A percentile compares a stretch with the other conserved stretches of the same genome.
phyloP scores from a whole-genome alignment of 2,888 invertebrate genomes.

The Odontocolon sp. region DNA sequence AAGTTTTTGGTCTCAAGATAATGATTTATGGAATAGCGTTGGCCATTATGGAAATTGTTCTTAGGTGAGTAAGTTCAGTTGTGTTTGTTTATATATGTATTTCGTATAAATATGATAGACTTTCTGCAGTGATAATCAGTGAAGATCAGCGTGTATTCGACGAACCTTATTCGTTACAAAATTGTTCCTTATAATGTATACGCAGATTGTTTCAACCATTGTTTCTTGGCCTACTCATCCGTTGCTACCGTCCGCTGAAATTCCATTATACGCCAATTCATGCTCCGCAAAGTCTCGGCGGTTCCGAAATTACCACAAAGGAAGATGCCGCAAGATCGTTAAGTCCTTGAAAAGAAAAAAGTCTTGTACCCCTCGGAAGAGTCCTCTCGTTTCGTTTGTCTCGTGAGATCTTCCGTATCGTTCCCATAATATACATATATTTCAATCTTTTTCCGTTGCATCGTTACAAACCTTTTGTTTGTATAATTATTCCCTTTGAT shows the following conservation, averaged over 20 bases:
- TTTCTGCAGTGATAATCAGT: too few relatives aligned
- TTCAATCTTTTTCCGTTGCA: neutral
- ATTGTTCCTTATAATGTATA: conserved; percentile 57
- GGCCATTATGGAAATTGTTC: conserved; percentile 84
- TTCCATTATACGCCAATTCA: conserved; percentile 60
- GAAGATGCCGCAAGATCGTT: conserved; percentile 68
- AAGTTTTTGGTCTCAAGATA: conserved; percentile 85
- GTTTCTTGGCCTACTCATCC: conserved; percentile 84
- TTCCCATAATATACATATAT: too few relatives aligned
- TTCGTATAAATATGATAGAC: too few relatives aligned
- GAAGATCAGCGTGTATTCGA: too few relatives aligned
- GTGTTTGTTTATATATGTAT: neutral
- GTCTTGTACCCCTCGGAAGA: neutral
- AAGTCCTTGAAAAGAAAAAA: conserved; percentile 66
- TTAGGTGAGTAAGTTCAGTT: conserved; percentile 82
- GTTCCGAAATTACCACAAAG: conserved; percentile 57
- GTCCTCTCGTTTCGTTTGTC: conserved; percentile 31
- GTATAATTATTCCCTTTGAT: conserved; percentile 6
- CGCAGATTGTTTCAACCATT: conserved; percentile 85
- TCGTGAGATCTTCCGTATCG: neutral
- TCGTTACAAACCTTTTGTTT: conserved; percentile 8
- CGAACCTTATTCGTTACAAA: conserved; percentile 2
- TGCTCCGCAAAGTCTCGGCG: conserved; percentile 48
- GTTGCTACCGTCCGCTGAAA: conserved; percentile 82
- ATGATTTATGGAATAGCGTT: conserved; percentile 85